These are phyloP conservation scores for Monochamus saltuarius DNA, from an alignment of 1,140 invertebrate genomes.

Conservation along the genomic window DNA sequence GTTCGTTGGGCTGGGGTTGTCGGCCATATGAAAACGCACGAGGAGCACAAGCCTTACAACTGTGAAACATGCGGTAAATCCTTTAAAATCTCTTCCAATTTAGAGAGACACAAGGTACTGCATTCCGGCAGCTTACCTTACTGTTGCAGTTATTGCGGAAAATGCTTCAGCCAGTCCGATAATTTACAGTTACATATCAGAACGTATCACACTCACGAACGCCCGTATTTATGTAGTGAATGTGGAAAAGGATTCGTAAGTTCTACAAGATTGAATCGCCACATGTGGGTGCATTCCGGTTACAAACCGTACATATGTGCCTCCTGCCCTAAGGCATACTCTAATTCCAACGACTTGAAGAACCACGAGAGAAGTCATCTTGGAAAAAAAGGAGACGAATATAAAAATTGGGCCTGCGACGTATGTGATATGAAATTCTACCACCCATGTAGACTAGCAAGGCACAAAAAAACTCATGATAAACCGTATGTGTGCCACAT, in stretches of 20 bases:
- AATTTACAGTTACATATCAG: conserved; percentile 45
- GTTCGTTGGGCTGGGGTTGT: conserved; percentile 41
- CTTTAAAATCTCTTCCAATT: conserved; percentile 44
- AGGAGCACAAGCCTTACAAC: conserved; percentile 41
- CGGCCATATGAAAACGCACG: conserved; percentile 47
- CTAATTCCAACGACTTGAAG: conserved; percentile 43
- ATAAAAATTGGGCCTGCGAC: conserved; percentile 39
- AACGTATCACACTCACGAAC: conserved; percentile 63
- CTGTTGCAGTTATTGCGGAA: conserved; percentile 67
- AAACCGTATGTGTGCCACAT: conserved; percentile 30
- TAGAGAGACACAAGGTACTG: conserved; percentile 44
- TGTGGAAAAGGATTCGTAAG: conserved; percentile 56
- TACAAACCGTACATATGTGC: conserved; percentile 46
- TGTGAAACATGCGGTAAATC: conserved; percentile 47
- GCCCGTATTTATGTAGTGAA: conserved; percentile 65
- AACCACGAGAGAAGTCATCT: conserved; percentile 40
- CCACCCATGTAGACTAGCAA: conserved; percentile 39
- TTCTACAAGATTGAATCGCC: conserved; percentile 43
- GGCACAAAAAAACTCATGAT: conserved; percentile 42
- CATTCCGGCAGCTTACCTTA: conserved; percentile 71
- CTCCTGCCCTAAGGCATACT: conserved; percentile 44
- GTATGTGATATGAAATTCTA: conserved; percentile 44
- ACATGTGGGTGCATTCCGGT: conserved; percentile 47
- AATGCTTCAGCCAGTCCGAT: conserved; percentile 51
- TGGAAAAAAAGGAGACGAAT: conserved; percentile 32